These are phyloP conservation scores for Anneissia japonica DNA, from an alignment of 35 echinoderm and acorn worm genomes.

Conservation along the genomic window DNA sequence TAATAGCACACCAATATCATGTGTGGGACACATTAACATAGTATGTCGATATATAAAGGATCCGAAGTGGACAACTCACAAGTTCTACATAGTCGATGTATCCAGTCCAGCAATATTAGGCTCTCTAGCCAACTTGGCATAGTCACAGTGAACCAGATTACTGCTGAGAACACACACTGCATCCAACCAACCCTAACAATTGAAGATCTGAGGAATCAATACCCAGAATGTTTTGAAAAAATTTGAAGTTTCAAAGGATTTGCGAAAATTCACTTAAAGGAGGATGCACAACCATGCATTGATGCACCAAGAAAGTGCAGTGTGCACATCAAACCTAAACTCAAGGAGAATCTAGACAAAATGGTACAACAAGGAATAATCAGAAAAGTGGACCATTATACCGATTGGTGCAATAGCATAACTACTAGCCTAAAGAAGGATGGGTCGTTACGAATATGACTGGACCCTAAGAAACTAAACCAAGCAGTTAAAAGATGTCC, in stretches of 20 bases:
- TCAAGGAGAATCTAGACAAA: not conserved
- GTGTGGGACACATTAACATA: conserved; percentile 33
- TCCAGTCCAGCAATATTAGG: conserved; percentile 50
- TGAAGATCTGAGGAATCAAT: not conserved
- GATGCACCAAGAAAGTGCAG: conserved; percentile 16
- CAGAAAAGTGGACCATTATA: not conserved
- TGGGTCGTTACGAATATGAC: conserved; percentile 19
- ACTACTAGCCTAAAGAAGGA: conserved; percentile 1
- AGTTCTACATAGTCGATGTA: conserved; percentile 39
- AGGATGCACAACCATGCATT: conserved; percentile 27
- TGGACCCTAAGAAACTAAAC: conserved; percentile 34
- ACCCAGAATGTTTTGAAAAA: conserved; percentile 35
- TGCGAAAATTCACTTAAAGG: conserved; percentile 22
- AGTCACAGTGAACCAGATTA: conserved; percentile 4
- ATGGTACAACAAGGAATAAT: conserved; percentile 3
- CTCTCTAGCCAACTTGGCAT: conserved; percentile 15
- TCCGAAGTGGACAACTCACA: conserved; percentile 15
- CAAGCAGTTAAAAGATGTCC: conserved; percentile 9
- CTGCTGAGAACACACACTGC: not conserved
- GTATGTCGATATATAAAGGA: conserved; percentile 35
- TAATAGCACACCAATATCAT: conserved; percentile 24
- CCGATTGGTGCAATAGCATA: not conserved
- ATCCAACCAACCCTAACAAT: not conserved
- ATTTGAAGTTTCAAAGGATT: conserved; percentile 33
- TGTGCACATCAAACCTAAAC: not conserved